These are phyloP conservation scores for Geotrupes spiniger DNA, from an alignment of 2,888 invertebrate species.

Conservation along the genomic window DNA sequence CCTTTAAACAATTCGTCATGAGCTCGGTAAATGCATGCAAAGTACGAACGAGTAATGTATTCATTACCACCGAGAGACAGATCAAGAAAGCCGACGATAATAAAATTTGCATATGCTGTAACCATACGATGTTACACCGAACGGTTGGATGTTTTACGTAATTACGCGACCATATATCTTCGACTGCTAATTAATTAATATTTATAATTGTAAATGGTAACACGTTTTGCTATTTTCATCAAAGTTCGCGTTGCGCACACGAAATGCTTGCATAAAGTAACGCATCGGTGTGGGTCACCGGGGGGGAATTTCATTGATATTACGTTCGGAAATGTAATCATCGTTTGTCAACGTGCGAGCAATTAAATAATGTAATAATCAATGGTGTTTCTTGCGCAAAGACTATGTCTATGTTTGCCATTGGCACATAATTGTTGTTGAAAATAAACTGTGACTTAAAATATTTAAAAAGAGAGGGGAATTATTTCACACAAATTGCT, in stretches of 20 bases:
- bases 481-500: too few relatives aligned
- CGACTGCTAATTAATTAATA: slow-evolving; percentile 11
- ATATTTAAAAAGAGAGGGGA: too few relatives aligned
- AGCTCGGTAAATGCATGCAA: slow-evolving; percentile 24
- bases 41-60: slow-evolving; percentile 26
- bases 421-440: too few relatives aligned
- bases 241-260: not conserved
- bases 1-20: slow-evolving; percentile 22
- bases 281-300: too few relatives aligned
- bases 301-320: too few relatives aligned
- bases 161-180: slow-evolving; percentile 4
- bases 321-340: too few relatives aligned
- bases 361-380: too few relatives aligned
- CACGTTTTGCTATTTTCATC: slow-evolving; percentile 6
- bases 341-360: too few relatives aligned
- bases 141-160: slow-evolving; percentile 13
- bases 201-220: slow-evolving; percentile 10
- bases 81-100: slow-evolving; percentile 28
- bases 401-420: too few relatives aligned
- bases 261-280: too few relatives aligned
- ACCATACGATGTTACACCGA: slow-evolving; percentile 14
- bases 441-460: too few relatives aligned
- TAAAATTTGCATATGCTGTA: slow-evolving; percentile 28
- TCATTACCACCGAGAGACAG: slow-evolving; percentile 24
- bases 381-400: too few relatives aligned